Conservation (phyloP, 2,113 vertebrate genomes). For the Cephalopholis sonnerati region DNA sequence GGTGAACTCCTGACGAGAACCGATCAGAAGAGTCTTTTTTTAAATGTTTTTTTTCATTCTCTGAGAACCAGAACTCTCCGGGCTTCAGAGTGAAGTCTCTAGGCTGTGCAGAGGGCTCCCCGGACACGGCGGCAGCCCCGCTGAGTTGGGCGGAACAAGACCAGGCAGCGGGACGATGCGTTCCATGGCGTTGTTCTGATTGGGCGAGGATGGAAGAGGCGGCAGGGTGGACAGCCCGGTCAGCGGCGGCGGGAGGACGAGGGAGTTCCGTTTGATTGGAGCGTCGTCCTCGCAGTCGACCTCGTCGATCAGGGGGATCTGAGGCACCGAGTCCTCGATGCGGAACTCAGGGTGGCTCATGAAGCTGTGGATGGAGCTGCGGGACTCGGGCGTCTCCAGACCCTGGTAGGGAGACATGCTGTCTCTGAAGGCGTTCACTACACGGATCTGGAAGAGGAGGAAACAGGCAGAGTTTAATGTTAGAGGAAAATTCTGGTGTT, state of each 20-base stretch:
- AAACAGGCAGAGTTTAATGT: neutral
- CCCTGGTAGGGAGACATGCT: slow-evolving; percentile 92
- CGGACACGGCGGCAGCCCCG: slow-evolving; percentile 88
- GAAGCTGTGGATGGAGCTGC: slow-evolving; percentile 99
- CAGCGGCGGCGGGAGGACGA: slow-evolving; percentile 76
- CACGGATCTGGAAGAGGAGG: slow-evolving; percentile 89
- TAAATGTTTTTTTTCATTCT: slow-evolving; percentile 13
- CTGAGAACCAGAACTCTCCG: slow-evolving; percentile 6
- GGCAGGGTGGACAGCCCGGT: slow-evolving; percentile 80
- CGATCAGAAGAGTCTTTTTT: slow-evolving; percentile 45
- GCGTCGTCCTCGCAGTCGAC: slow-evolving; percentile 93
- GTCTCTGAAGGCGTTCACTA: slow-evolving; percentile 99
- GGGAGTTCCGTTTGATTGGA: slow-evolving; percentile 91
- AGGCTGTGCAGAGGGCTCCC: slow-evolving; percentile 98
- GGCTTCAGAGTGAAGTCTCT: slow-evolving; percentile 95
- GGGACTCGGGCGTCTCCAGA: slow-evolving; percentile 94
- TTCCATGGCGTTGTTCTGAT: slow-evolving; percentile 93
- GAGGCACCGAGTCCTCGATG: slow-evolving; percentile 94
- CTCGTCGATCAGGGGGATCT: slow-evolving; percentile 97
- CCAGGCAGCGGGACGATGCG: slow-evolving; percentile 87
- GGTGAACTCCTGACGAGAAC: slow-evolving; percentile 28
- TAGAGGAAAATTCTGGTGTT: too few relatives aligned
- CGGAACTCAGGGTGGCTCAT: slow-evolving; percentile 97
- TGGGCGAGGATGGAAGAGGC: slow-evolving; percentile 73
- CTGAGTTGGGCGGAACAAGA: slow-evolving; percentile 65